A percentile compares a stretch with the other conserved stretches of the same genome.
Conservation (phyloP, 2,888 invertebrate species). For the Cyaniris semiargus region DNA sequence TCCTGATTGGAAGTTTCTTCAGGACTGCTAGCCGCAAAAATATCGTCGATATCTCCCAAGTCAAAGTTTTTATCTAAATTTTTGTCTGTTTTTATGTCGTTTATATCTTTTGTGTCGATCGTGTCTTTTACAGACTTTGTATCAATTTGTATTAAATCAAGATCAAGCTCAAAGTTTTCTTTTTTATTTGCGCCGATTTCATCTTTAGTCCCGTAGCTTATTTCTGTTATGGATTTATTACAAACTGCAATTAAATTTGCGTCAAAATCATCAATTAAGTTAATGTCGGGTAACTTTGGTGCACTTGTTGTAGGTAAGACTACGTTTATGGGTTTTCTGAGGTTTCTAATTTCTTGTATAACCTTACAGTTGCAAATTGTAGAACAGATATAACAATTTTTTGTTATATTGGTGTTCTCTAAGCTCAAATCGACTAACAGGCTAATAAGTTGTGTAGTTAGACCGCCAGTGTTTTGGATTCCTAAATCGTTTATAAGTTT, state of each 20-base stretch:
- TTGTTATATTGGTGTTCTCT: conserved; percentile 54
- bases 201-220: conserved; percentile 26
- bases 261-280: conserved; percentile 61
- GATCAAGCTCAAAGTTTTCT: conserved; percentile 56
- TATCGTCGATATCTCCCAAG: conserved; percentile 64
- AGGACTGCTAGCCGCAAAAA: conserved; percentile 63
- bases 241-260: conserved; percentile 52
- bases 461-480: conserved; percentile 58
- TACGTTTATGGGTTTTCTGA: conserved; percentile 39
- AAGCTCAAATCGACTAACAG: conserved; percentile 72
- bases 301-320: conserved; percentile 49
- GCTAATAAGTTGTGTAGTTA: conserved; percentile 63
- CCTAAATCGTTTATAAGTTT: conserved; percentile 67
- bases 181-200: conserved; percentile 43
- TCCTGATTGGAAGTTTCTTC: conserved; percentile 45
- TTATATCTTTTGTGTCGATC: conserved; percentile 37
- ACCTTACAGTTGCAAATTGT: conserved; percentile 65
- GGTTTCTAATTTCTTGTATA: conserved; percentile 48
- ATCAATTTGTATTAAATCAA: conserved; percentile 49
- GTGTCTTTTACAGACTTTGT: conserved; percentile 39
- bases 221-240: conserved; percentile 43
- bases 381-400: conserved; percentile 68
- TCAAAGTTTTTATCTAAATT: conserved; percentile 60
- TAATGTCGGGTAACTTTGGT: conserved; percentile 57
- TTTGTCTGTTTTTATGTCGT: conserved; percentile 35